Evolutionary conservation across 2,797 vertebrate species (phyloP).

Genomic region (Salarias fasciatus): DNA sequence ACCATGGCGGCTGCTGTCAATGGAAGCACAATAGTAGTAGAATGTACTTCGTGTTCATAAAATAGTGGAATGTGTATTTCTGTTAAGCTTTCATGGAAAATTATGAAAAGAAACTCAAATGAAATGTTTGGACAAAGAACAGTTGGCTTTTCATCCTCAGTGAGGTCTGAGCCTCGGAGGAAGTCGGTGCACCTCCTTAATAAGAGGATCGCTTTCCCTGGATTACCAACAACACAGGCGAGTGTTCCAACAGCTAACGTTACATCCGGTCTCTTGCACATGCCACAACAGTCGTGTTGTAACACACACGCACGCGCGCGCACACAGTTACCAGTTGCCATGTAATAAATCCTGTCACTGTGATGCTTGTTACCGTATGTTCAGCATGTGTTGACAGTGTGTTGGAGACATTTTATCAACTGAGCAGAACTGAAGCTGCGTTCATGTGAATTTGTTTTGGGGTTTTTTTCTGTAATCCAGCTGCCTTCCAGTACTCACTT

Average conservation of each 20-base stretch:
- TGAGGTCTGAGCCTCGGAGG: conserved; percentile 55
- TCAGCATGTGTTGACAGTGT: conserved; percentile 14
- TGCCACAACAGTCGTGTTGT: conserved; percentile 42
- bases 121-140: conserved; percentile 27
- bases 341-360: conserved; percentile 38
- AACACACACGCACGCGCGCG: conserved; percentile 17
- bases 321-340: conserved; percentile 34
- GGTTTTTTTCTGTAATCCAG: no score
- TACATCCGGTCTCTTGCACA: conserved; percentile 46
- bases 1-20: conserved; percentile 15
- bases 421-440: not conserved
- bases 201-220: conserved; percentile 70
- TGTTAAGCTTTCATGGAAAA: conserved; percentile 22
- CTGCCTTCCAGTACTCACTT: no score
- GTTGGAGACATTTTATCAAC: not conserved
- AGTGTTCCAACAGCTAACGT: conserved; percentile 42
- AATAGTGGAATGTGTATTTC: conserved; percentile 64
- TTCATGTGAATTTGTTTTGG: no score
- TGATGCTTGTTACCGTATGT: conserved; percentile 11
- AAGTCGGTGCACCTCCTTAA: conserved; percentile 60
- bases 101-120: conserved; percentile 37
- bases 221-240: conserved; percentile 62
- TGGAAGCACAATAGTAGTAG: conserved; percentile 27
- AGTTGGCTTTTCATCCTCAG: conserved; percentile 55
- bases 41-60: conserved; percentile 21